Evolutionary conservation across 2,113 vertebrate genomes (phyloP).

Genomic region (Carassius gibelio): DNA sequence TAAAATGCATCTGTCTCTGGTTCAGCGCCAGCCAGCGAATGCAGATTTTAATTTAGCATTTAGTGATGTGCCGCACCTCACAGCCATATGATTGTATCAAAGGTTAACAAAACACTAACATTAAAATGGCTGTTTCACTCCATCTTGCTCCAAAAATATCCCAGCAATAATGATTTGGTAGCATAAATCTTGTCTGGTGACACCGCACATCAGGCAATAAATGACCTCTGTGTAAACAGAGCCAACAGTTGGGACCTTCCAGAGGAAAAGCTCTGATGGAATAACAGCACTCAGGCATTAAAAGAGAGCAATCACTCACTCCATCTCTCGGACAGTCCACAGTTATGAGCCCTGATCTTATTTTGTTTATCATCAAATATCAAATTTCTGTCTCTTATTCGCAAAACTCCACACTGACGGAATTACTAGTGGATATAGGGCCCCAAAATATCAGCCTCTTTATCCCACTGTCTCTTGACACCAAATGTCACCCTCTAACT

Average conservation of each 20-base stretch:
- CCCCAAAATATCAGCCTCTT: constrained; percentile 54
- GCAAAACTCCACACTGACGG: constrained; percentile 72
- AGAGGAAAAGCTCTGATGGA: constrained; percentile 73
- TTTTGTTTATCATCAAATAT: constrained; percentile 80
- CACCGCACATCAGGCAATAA: constrained; percentile 74
- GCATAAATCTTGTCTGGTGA: constrained; percentile 78
- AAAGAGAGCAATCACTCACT: constrained; percentile 77
- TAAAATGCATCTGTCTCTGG: too few species aligned
- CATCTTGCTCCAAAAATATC: constrained; percentile 72
- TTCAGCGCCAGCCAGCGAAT: too few species aligned
- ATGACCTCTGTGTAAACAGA: constrained; percentile 65
- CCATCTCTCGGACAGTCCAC: constrained; percentile 77
- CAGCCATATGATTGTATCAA: too few species aligned
- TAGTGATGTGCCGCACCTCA: too few species aligned
- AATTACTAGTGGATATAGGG: constrained; percentile 52
- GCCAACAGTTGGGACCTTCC: constrained; percentile 68
- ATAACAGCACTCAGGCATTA: constrained; percentile 77
- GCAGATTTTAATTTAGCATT: too few species aligned
- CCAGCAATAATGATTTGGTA: constrained; percentile 71
- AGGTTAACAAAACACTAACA: neutral
- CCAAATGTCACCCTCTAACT: constrained; percentile 48
- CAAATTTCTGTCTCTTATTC: constrained; percentile 79
- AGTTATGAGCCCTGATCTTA: constrained; percentile 78
- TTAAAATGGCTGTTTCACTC: constrained; percentile 39
- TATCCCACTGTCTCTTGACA: constrained; percentile 40